These are phyloP conservation scores for Tanytarsus gracilentus DNA, from an alignment of 2,888 invertebrate species.

Conservation along the genomic window DNA sequence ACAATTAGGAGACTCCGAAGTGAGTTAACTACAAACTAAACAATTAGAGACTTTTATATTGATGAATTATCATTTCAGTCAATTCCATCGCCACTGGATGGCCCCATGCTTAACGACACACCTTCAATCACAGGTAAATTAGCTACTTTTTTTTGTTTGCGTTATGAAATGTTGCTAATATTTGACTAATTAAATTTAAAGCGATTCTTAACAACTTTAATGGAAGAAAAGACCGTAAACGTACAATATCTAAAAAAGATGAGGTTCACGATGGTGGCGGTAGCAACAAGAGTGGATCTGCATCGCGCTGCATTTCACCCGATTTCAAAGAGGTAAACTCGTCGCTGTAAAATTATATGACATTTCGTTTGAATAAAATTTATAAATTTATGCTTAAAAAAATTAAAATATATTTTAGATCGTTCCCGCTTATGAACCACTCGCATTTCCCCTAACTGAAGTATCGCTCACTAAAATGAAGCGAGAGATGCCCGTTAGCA, in stretches of 20 bases:
- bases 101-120: conserved; percentile 12
- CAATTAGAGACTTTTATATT: not conserved
- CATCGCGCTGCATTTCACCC: conserved; percentile 45
- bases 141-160: not conserved
- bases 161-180: not conserved
- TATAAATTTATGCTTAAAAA: not conserved
- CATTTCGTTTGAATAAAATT: not conserved
- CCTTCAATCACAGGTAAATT: conserved; percentile 20
- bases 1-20: too few species aligned
- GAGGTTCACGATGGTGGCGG: not conserved
- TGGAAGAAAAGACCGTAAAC: conserved; percentile 20
- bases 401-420: conserved; percentile 38
- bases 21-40: not conserved
- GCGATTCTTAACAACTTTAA: conserved; percentile 15
- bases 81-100: conserved; percentile 21
- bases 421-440: conserved; percentile 64
- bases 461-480: conserved; percentile 60
- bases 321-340: conserved; percentile 43
- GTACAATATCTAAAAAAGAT: conserved; percentile 15
- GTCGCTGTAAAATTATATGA: not conserved
- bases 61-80: not conserved
- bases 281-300: not conserved
- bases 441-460: conserved; percentile 65
- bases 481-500: conserved; percentile 59
- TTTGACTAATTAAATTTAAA: not conserved